These are phyloP conservation scores for Sarcophaga peregrina DNA, from an alignment of 1,140 invertebrate genomes.

Conservation along the genomic window DNA sequence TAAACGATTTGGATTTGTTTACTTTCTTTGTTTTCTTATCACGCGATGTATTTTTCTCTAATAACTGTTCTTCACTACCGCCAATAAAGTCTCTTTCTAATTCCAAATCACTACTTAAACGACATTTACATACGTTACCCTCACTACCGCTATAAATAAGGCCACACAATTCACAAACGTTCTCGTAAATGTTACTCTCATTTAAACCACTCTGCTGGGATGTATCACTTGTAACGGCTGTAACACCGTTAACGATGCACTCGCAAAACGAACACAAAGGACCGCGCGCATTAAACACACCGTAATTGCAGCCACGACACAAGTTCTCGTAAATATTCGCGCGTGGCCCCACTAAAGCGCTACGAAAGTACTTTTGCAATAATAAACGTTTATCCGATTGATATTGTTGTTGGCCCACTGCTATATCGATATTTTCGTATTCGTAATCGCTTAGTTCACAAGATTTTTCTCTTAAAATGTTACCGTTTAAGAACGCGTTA, in stretches of 20 bases:
- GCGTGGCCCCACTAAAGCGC: slow-evolving; percentile 32
- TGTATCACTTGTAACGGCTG: not conserved
- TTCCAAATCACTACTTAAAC: not conserved
- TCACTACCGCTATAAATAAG: slow-evolving; percentile 40
- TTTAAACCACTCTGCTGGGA: not conserved
- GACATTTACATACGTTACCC: slow-evolving; percentile 3
- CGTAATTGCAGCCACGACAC: slow-evolving; percentile 63
- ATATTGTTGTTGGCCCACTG: not conserved
- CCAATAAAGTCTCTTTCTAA: not conserved
- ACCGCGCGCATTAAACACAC: slow-evolving; percentile 61
- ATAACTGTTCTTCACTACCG: slow-evolving; percentile 9
- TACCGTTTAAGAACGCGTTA: slow-evolving; percentile 42
- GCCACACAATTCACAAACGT: slow-evolving; percentile 53
- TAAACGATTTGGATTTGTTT: slow-evolving; percentile 53
- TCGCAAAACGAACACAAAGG: slow-evolving; percentile 61
- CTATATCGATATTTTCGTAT: slow-evolving; percentile 39
- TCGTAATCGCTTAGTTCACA: not conserved
- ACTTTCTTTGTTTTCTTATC: slow-evolving; percentile 43
- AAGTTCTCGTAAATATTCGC: slow-evolving; percentile 60
- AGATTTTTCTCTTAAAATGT: no score
- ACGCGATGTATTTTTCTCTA: not conserved
- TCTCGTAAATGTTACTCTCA: slow-evolving; percentile 54
- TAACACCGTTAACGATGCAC: slow-evolving; percentile 57
- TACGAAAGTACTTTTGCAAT: slow-evolving; percentile 59
- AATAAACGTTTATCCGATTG: slow-evolving; percentile 33